These are phyloP conservation scores for Zeuzera pyrina DNA, from an alignment of 2,888 invertebrate species.

Conservation along the genomic window DNA sequence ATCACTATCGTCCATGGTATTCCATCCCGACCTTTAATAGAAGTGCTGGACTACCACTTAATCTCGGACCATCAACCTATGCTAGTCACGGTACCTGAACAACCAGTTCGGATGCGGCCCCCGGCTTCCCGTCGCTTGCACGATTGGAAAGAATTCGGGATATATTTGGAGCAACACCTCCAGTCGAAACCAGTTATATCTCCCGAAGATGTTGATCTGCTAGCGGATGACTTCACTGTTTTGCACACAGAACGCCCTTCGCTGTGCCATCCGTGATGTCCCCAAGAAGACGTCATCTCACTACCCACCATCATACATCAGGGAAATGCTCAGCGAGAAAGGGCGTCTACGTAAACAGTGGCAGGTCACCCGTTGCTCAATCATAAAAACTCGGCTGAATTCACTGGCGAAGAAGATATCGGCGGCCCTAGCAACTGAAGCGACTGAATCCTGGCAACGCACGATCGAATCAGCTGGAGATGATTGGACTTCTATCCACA, in stretches of 20 bases:
- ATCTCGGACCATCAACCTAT: background rate
- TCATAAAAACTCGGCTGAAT: constrained; percentile 4
- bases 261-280: no score
- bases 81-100: background rate
- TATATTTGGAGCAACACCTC: no score
- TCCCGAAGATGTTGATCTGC: background rate
- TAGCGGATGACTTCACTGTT: background rate
- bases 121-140: background rate
- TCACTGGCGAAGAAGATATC: no score
- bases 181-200: background rate
- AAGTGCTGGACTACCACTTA: background rate
- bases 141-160: background rate
- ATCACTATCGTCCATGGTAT: background rate
- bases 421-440: no score
- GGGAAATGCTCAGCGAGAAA: no score
- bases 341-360: no score
- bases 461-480: no score
- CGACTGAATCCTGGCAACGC: no score
- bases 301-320: no score
- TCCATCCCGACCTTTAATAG: background rate
- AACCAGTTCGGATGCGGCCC: background rate
- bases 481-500: no score
- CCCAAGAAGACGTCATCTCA: no score
- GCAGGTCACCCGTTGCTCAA: constrained; percentile 3
- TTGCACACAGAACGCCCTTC: no score